A percentile compares a stretch with the other conserved stretches of the same genome.
Conservation (phyloP, 2,888 invertebrate species). For the Pantelozetes paolii region DNA sequence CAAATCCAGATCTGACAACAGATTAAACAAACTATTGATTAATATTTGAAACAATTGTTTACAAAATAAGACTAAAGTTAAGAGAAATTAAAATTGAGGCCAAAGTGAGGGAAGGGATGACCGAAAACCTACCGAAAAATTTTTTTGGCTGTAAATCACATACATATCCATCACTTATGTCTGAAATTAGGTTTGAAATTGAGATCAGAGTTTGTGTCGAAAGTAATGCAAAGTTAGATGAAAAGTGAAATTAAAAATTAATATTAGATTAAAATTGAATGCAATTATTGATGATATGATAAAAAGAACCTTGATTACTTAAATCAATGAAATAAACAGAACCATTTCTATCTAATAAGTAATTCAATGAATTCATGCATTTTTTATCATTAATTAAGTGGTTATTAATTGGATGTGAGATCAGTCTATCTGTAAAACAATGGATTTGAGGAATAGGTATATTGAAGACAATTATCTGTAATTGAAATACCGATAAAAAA, state of each 20-base stretch:
- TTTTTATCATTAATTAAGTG: constrained; percentile 5
- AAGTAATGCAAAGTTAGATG: background rate
- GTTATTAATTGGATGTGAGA: background rate
- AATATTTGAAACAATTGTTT: background rate
- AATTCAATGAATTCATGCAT: background rate
- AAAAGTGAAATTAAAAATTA: too few species aligned
- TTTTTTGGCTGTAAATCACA: constrained; percentile 13
- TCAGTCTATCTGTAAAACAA: background rate
- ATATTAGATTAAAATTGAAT: too few species aligned
- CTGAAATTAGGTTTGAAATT: background rate
- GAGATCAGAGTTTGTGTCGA: background rate
- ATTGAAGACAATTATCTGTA: too few species aligned
- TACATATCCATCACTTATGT: constrained; percentile 18
- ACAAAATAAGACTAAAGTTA: background rate
- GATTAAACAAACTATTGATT: background rate
- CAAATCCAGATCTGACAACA: constrained; percentile 78
- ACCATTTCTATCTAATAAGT: constrained; percentile 20
- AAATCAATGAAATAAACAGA: constrained; percentile 25
- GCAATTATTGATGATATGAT: too few species aligned
- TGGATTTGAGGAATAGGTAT: background rate
- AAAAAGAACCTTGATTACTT: too few species aligned
- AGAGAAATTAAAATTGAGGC: background rate
- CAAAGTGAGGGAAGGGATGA: background rate
- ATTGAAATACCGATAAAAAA: constrained; percentile 69
- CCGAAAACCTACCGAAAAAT: constrained; percentile 29